A percentile compares a stretch with the other conserved stretches of the same genome.
phyloP scores from a whole-genome alignment of 2,113 vertebrate species.

The Todiramphus chloris region DNA sequence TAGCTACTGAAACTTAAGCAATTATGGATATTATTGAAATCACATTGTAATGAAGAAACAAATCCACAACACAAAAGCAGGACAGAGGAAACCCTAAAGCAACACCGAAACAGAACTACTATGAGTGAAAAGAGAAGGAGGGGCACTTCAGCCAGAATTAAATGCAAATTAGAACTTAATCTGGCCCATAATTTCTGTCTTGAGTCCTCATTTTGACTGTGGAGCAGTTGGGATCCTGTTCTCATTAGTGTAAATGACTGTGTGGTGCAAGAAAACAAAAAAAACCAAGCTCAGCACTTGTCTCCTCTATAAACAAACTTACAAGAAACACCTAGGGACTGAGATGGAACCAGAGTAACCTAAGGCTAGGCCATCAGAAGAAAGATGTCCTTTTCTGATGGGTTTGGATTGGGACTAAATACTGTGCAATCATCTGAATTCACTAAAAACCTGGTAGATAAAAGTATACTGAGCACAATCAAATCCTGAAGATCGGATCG shows the following conservation, averaged over 20 bases:
- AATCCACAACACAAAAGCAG: conserved; percentile 14
- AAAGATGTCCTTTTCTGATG: background rate
- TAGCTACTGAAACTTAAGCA: conserved; percentile 49
- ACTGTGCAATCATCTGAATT: background rate
- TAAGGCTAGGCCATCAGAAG: background rate
- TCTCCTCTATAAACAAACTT: background rate
- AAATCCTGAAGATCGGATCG: background rate
- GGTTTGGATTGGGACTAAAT: background rate
- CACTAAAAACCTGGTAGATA: background rate
- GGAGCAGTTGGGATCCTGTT: conserved; percentile 10
- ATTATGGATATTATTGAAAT: conserved; percentile 5
- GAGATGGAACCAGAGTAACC: background rate
- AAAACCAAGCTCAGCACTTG: background rate
- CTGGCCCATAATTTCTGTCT: background rate
- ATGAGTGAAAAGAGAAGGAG: background rate
- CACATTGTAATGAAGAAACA: conserved; percentile 27
- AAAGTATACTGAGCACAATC: background rate
- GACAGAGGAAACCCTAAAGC: conserved; percentile 43
- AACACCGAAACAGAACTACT: background rate
- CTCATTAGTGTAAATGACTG: background rate
- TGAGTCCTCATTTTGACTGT: background rate
- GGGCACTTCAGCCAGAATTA: background rate
- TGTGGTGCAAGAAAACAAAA: background rate
- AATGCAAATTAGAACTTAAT: conserved; percentile 45
- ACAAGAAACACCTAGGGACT: background rate